Evolutionary conservation across 2,888 invertebrate species (phyloP).

Genomic region (Hedychridium roseum): DNA sequence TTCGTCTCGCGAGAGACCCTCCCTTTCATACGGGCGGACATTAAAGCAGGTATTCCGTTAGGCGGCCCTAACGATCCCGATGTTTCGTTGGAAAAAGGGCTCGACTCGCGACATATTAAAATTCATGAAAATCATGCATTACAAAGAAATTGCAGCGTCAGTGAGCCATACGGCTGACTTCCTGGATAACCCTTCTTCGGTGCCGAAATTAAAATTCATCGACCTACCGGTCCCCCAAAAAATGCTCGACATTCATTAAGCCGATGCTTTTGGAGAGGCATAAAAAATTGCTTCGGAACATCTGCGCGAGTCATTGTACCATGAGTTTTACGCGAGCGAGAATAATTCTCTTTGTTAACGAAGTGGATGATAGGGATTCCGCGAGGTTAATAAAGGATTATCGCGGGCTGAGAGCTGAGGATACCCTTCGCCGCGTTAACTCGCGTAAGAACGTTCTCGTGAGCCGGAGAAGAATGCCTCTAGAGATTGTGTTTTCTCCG

Average conservation of each 20-base stretch:
- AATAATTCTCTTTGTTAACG: no score
- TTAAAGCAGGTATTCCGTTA: slow-evolving; percentile 49
- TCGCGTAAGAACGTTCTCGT: no score
- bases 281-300: no score
- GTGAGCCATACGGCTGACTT: not conserved
- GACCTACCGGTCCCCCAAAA: no score
- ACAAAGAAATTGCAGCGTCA: slow-evolving; percentile 3
- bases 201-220: slow-evolving; percentile 24
- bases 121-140: slow-evolving; percentile 44
- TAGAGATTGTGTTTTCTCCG: slow-evolving; percentile 32
- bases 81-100: slow-evolving; percentile 37
- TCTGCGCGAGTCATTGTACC: no score
- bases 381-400: no score
- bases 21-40: slow-evolving; percentile 24
- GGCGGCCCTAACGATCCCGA: slow-evolving; percentile 26
- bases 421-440: no score
- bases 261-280: no score
- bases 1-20: slow-evolving; percentile 14
- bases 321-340: no score
- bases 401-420: no score
- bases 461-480: slow-evolving; percentile 29
- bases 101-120: slow-evolving; percentile 48
- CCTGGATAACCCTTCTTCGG: not conserved
- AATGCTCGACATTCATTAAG: no score
- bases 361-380: no score